phyloP scores from a whole-genome alignment of 2,797 vertebrate genomes.

The Champsocephalus esox region DNA sequence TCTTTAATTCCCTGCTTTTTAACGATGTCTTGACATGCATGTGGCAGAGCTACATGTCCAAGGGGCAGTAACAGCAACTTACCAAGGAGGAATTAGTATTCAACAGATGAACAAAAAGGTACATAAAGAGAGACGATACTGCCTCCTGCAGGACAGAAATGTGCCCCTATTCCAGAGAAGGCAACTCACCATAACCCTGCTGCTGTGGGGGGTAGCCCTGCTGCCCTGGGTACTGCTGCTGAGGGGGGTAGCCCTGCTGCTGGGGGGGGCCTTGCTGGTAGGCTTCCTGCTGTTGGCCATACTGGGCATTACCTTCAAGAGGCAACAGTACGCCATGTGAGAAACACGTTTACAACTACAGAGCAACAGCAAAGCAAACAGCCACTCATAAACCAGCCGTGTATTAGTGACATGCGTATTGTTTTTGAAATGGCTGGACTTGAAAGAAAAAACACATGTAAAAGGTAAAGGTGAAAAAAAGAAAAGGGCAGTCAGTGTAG shows the following conservation, averaged over 20 bases:
- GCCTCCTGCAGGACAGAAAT: slow-evolving; percentile 65
- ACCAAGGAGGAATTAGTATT: slow-evolving; percentile 36
- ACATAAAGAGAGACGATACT: slow-evolving; percentile 41
- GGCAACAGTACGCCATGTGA: slow-evolving; percentile 61
- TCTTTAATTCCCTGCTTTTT: slow-evolving; percentile 50
- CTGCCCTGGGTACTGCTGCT: slow-evolving; percentile 92
- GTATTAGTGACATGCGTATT: not conserved
- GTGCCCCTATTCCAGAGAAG: not conserved
- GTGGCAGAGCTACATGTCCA: slow-evolving; percentile 50
- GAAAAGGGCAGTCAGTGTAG: slow-evolving; percentile 69
- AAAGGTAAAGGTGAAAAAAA: slow-evolving; percentile 77
- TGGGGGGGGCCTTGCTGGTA: slow-evolving; percentile 97
- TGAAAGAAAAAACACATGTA: slow-evolving; percentile 22
- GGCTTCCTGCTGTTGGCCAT: slow-evolving; percentile 95
- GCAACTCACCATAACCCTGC: slow-evolving; percentile 93
- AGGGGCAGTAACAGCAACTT: slow-evolving; percentile 32
- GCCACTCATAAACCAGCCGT: slow-evolving; percentile 7
- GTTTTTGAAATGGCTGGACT: not conserved
- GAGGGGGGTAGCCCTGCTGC: slow-evolving; percentile 94
- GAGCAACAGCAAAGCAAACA: slow-evolving; percentile 17
- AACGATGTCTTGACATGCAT: slow-evolving; percentile 53
- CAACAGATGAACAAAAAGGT: not conserved
- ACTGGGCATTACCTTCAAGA: slow-evolving; percentile 94
- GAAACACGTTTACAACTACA: slow-evolving; percentile 11
- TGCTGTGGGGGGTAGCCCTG: slow-evolving; percentile 97